Evolutionary conservation across 1,140 invertebrate species (phyloP).

Genomic region (Diorhabda elongata): DNA sequence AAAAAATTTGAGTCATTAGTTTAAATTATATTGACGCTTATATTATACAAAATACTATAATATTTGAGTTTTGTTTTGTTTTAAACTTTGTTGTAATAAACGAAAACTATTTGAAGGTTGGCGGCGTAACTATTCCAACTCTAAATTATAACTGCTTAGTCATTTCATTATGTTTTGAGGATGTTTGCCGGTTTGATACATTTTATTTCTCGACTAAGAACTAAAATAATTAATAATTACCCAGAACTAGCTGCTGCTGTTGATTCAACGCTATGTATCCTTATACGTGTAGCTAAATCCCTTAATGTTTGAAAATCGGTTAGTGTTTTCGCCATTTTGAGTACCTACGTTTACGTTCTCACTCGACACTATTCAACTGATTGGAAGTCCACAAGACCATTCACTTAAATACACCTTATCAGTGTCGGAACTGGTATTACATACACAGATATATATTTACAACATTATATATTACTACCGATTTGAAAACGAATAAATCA

Average conservation of each 20-base stretch:
- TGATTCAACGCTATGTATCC: constrained; percentile 57
- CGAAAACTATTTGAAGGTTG: too few species aligned
- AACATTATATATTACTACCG: neutral
- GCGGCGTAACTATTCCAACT: neutral
- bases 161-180: neutral
- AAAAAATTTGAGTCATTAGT: too few species aligned
- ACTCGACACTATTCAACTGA: constrained; percentile 3
- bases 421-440: neutral
- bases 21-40: too few species aligned
- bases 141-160: neutral
- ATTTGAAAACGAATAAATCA: neutral
- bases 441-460: neutral
- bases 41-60: too few species aligned
- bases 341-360: neutral
- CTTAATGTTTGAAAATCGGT: constrained; percentile 28
- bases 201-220: neutral
- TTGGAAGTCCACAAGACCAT: neutral
- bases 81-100: too few species aligned
- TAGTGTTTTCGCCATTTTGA: constrained; percentile 26
- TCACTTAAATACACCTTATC: constrained; percentile 11
- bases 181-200: neutral
- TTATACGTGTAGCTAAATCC: constrained; percentile 30
- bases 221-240: constrained; percentile 19
- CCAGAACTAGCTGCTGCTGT: constrained; percentile 57
- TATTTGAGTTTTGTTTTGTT: too few species aligned